Percentiles rank a stretch among this genome's conserved stretches.
These are phyloP conservation scores for Pristionchus entomophagus DNA, from an alignment of 2,888 invertebrate species.

Conservation along the genomic window DNA sequence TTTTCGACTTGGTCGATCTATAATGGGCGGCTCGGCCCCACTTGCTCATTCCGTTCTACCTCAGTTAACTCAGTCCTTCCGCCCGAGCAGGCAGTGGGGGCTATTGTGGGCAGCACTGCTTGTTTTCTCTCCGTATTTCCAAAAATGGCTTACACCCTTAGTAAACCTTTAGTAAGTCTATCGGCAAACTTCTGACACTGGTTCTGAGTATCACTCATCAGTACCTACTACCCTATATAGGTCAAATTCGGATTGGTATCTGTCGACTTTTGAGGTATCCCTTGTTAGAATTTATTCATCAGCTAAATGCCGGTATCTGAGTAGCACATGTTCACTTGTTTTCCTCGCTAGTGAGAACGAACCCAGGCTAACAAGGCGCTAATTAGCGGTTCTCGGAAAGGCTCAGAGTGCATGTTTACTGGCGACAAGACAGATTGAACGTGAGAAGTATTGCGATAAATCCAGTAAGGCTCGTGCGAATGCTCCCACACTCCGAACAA, in stretches of 20 bases:
- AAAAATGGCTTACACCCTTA: too few species aligned
- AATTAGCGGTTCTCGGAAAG: background rate
- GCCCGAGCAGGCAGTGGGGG: background rate
- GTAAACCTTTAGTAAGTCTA: too few species aligned
- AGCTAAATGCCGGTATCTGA: background rate
- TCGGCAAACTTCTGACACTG: too few species aligned
- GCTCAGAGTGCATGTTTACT: background rate
- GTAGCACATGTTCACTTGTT: background rate
- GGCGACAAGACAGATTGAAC: background rate
- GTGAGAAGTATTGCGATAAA: background rate
- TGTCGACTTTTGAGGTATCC: too few species aligned
- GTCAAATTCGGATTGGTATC: too few species aligned
- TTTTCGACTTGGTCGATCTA: background rate
- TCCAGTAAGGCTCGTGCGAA: background rate
- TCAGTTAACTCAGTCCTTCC: conserved; percentile 2
- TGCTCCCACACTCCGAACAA: background rate
- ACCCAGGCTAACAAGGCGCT: background rate
- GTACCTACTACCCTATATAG: too few species aligned
- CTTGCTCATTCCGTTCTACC: conserved; percentile 26
- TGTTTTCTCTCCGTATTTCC: background rate
- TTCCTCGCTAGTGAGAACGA: background rate
- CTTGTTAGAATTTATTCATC: background rate
- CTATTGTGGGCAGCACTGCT: background rate
- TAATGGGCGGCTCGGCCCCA: background rate
- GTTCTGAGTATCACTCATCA: too few species aligned